Evolutionary conservation across 35 echinoderm and acorn worm genomes (phyloP).

Genomic region (Ptychodera flava): DNA sequence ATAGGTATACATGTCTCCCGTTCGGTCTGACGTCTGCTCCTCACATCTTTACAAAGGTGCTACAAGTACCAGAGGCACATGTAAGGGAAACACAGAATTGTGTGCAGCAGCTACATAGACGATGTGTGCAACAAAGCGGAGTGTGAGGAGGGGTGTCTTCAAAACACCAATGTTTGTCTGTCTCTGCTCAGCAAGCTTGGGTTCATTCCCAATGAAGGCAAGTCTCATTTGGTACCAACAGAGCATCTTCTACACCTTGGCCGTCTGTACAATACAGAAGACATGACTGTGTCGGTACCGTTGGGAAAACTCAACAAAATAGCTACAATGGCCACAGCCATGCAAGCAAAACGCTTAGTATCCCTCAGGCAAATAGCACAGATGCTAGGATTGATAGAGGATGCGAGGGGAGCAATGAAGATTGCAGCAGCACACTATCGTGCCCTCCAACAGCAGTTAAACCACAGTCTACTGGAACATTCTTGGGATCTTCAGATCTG

Average conservation of each 20-base stretch:
- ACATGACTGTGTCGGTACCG: constrained; percentile 6
- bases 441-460: not conserved
- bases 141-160: not conserved
- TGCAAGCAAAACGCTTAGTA: not conserved
- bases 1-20: constrained; percentile 3
- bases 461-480: not conserved
- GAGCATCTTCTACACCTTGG: not conserved
- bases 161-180: not conserved
- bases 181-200: constrained; percentile 6
- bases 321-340: not conserved
- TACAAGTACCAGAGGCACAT: not conserved
- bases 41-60: constrained; percentile 8
- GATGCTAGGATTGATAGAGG: not conserved
- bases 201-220: not conserved
- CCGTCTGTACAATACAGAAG: not conserved
- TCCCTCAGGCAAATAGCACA: not conserved
- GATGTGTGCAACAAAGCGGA: not conserved
- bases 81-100: not conserved
- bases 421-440: not conserved
- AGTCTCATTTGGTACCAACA: constrained; percentile 5
- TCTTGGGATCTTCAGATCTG: not conserved
- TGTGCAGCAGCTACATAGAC: constrained; percentile 19
- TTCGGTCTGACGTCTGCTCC: constrained; percentile 12
- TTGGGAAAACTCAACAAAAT: not conserved
- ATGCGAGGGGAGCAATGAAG: not conserved